phyloP scores from a whole-genome alignment of 2,888 invertebrate genomes.

The Villa cingulata region DNA sequence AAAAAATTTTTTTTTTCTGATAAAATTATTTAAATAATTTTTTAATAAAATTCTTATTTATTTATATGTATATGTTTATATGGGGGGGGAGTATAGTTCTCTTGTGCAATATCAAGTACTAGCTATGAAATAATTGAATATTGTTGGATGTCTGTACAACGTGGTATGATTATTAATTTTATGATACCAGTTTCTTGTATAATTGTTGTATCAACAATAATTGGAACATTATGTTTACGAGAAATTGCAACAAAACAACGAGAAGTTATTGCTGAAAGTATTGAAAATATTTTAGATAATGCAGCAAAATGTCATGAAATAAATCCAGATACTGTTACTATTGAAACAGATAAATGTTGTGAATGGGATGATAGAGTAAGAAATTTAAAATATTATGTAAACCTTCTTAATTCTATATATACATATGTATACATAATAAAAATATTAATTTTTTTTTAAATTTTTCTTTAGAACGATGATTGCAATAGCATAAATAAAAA shows the following conservation, averaged over 20 bases:
- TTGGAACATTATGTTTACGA: conserved; percentile 42
- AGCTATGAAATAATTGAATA: conserved; percentile 60
- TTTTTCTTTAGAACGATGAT: neutral
- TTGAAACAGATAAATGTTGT: conserved; percentile 14
- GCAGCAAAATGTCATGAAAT: conserved; percentile 13
- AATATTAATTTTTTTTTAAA: neutral
- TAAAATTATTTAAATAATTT: no score
- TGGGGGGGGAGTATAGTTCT: conserved; percentile 43
- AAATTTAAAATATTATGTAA: neutral
- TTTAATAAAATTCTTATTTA: neutral
- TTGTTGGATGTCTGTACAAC: conserved; percentile 65
- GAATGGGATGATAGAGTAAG: conserved; percentile 14
- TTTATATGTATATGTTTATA: conserved; percentile 17
- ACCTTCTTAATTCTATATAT: neutral
- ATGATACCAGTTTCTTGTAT: conserved; percentile 57
- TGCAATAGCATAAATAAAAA: neutral
- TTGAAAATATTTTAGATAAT: conserved; percentile 16
- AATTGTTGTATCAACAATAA: conserved; percentile 48
- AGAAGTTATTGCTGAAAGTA: conserved; percentile 16
- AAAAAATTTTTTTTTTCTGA: neutral
- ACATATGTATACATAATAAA: neutral
- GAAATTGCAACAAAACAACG: conserved; percentile 26
- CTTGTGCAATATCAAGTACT: conserved; percentile 51
- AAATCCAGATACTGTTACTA: conserved; percentile 10
- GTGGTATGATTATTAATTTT: conserved; percentile 62